Evolutionary conservation across 1,140 invertebrate genomes (phyloP), one percentile per base, ranked within the genome.

Genomic region (Latrodectus geometricus): DNA sequence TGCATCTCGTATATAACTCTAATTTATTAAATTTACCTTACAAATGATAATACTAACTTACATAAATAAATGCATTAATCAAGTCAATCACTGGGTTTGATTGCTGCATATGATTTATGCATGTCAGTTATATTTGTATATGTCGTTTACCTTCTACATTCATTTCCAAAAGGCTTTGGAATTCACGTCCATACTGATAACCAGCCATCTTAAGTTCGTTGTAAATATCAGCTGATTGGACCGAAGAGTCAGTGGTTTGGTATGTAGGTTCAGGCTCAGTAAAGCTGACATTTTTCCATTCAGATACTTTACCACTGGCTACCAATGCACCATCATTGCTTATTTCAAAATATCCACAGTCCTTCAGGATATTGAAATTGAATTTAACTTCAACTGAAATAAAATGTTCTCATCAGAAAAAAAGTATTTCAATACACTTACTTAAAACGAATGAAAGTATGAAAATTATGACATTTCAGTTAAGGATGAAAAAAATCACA

Each of bases 111-210:
- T n/a, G n/a, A n/a, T n/a, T n/a, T 11, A 11, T 61, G 56, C 56
- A 61, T 11, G 9, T 61, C 56, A 61, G 20, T 12, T 20, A 70
- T 70, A n/a, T n/a, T n/a, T n/a, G n/a, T n/a, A n/a, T n/a, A n/a
- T n/a, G n/a, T n/a, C 35, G 8, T 2, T 70, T 87, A 82, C 88
- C 80, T 9, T 78, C 73, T 8, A 52, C 17, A 49, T 73, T 66
- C 15, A 73, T 68, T 82, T 89, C 84, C 23, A 70, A 20, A 73
- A 92, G 90, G 17, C 90, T 92, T 88, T 92, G 91, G 89, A 93
- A 93, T 56, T 90, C 90, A 72, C 91, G 90, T 52, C 92, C 92
- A 89, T 93, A 93, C 77, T 93, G 92, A 88, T 93, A 93, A n/a
- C 93, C 93, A 48, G 92, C 88, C 3, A 93, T 35, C 35, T 35